Base-by-base conservation (phyloP, 2,797 vertebrate genomes). In the Anableps anableps region DNA sequence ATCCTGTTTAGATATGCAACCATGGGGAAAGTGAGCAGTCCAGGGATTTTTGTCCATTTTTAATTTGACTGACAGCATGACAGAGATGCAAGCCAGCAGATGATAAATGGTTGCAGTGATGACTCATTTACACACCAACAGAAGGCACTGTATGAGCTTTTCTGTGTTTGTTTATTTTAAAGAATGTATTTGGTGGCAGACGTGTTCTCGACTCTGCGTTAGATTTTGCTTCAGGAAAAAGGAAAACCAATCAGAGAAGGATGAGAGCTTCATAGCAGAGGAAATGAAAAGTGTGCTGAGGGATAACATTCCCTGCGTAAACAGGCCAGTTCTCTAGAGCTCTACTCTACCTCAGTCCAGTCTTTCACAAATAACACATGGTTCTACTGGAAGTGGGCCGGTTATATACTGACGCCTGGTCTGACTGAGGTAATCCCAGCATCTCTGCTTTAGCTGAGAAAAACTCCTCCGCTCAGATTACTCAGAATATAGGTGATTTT, bases 1-100 rank as follows among this genome's bases (percentile, higher is more conserved):
- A 88, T 94, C 92, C 89, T 93, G 92, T 92, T 94, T 88, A 88
- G 79, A 87, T 78, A 77, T 60, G 85, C 77, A 89, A 19, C 80
- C 86, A 86, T n/a, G 85, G 78, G 75, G 87, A 90, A 89, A 89
- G 58, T 75, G 10, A 89, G 48, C 62, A 50, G 72, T 45, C 36
- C 47, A 16, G 26, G 77, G 77, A 62, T 8, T 11, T 34, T 5
- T 8, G n/a, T 64, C 68, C 72, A 79, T 3, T 48, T 47, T 29
- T 58, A 5, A 36, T n/a, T 38, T 1, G 13, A 31, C 26, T 14
- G 36, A 31, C 34, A 26, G 51, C 1, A 10, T 17, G 53, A 73
- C 10, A 0, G 19, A 78, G 23, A 84, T 51, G 2, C 34, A 83
- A 79, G 41, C 26, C 31, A n/a, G 31, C 26, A 55, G 31, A 55